Evolutionary conservation across 2,888 invertebrate species (phyloP), one percentile per base, ranked within the genome.

Genomic region (Subacronicta megacephala): DNA sequence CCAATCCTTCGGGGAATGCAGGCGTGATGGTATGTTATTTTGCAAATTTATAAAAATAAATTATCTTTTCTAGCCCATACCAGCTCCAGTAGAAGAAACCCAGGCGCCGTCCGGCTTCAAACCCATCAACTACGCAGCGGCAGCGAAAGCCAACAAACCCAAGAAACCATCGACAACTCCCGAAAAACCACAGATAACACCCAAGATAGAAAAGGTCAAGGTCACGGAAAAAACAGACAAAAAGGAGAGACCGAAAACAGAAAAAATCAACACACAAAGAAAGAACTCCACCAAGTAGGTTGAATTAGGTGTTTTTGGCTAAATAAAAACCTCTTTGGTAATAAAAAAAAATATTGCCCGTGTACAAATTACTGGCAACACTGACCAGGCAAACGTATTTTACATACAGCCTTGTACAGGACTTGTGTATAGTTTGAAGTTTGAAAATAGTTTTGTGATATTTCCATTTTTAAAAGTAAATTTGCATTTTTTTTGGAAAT

Each of bases 111-210:
- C 69, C 45, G 89, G 86, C 0, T 75, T 83, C 36, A 94, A 94
- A 57, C 94, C 94, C 0, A 90, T 93, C 17, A 94, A 94, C 84
- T 94, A 94, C 69, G 94, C 94, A 6, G 94, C 94, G 0, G 94
- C 94, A 0, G 94, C 94, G 9, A 89, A 88, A 53, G 92, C 94
- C 0, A 90, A 87, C 79, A 93, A 93, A 41, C 90, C 93, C 3
- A 90, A 90, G 50, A 93, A 93, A 57, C 89, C 92, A 3, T 84
- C 89, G 18, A 86, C 87, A 33, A 72, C 87, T 6, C 66, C 72
- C 0, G 81, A 84, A n/a, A 81, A 82, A 36, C 60, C 71, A 20
- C 49, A 56, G 4, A 29, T 52, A 9, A 61, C 43, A 23, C 59
- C 33, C 18, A 82, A 77, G 51, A 41, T 51, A 9, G 82, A 81